Conservation (phyloP, 1,140 invertebrate species). For the Hydropsyche tenuis region DNA sequence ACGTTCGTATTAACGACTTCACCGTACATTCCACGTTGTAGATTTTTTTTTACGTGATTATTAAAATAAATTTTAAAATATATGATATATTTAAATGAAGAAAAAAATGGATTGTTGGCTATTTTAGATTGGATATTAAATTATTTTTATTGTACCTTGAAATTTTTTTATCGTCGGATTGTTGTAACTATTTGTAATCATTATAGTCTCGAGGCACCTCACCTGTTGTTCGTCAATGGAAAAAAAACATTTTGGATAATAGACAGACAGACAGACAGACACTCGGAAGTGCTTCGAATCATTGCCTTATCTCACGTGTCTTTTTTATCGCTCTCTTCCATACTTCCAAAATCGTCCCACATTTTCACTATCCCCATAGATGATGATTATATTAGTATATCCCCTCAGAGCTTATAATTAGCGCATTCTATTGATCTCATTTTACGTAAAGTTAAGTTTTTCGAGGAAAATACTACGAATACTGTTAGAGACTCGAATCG, state of each 20-base stretch:
- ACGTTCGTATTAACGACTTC: slow-evolving; percentile 50
- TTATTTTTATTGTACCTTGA: slow-evolving; percentile 49
- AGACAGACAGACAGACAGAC: slow-evolving; percentile 27
- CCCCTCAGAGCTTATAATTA: slow-evolving; percentile 32
- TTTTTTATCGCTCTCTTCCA: slow-evolving; percentile 43
- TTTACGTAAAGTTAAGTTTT: slow-evolving; percentile 30
- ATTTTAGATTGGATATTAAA: slow-evolving; percentile 50
- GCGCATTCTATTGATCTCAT: slow-evolving; percentile 49
- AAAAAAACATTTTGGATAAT: neutral
- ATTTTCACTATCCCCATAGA: neutral
- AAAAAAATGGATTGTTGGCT: slow-evolving; percentile 46
- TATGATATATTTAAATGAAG: slow-evolving; percentile 17
- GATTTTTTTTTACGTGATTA: slow-evolving; percentile 50
- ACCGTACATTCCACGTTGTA: slow-evolving; percentile 50
- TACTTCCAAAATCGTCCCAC: slow-evolving; percentile 24
- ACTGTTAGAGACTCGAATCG: slow-evolving; percentile 3
- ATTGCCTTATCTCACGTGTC: slow-evolving; percentile 49
- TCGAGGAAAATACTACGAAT: neutral
- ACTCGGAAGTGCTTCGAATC: slow-evolving; percentile 44
- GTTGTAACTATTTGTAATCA: slow-evolving; percentile 45
- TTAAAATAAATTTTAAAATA: slow-evolving; percentile 19
- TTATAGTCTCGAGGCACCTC: slow-evolving; percentile 41
- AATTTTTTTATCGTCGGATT: slow-evolving; percentile 47
- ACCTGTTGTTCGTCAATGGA: slow-evolving; percentile 5
- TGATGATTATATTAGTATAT: neutral